Evolutionary conservation across 2,113 vertebrate species (phyloP).

Genomic region (Myiagra hebetior): DNA sequence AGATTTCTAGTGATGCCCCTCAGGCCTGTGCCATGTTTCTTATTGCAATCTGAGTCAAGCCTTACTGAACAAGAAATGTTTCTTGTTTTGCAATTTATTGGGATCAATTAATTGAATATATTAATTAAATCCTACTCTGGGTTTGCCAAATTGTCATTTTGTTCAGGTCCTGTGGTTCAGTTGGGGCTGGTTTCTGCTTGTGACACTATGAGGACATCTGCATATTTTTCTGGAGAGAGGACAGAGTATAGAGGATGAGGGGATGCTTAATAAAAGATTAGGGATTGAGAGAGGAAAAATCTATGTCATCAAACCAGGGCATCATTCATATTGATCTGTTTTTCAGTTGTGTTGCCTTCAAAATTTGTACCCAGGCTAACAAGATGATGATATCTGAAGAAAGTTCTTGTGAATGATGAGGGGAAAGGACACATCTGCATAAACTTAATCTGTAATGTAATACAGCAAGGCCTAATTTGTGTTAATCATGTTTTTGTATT

Average conservation of each 20-base stretch:
- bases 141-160: not conserved
- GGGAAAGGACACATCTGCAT: constrained; percentile 22
- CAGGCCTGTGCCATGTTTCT: not conserved
- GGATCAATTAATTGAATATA: not conserved
- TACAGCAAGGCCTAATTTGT: constrained; percentile 44
- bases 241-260: not conserved
- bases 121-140: not conserved
- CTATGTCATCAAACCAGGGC: not conserved
- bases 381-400: not conserved
- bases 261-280: not conserved
- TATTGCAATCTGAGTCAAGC: not conserved
- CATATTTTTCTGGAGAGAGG: not conserved
- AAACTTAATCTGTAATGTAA: constrained; percentile 9
- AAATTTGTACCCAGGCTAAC: not conserved
- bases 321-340: not conserved
- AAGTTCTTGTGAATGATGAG: not conserved
- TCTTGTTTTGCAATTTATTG: not conserved
- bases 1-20: not conserved
- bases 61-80: not conserved
- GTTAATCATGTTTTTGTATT: constrained; percentile 62
- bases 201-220: not conserved
- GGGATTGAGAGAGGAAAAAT: not conserved
- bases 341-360: not conserved
- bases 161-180: not conserved
- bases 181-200: not conserved